Base-by-base conservation (phyloP, 2,797 vertebrate species). In the Acomys russatus region DNA sequence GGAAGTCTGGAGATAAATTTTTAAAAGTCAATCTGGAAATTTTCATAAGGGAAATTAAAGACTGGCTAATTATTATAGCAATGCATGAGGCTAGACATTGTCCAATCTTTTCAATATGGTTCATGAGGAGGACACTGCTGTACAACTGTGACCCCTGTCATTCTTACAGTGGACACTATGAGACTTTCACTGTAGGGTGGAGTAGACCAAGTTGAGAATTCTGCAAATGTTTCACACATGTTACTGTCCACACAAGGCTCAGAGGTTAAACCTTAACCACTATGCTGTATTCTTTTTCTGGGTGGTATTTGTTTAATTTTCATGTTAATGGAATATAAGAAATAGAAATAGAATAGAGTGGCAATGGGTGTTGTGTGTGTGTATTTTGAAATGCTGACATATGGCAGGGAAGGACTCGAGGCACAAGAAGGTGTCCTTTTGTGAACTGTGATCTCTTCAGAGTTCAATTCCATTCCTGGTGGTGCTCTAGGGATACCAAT, bases 281-380 rank as follows among this genome's bases (percentile, higher is more conserved):
- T 64, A 1, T 63, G 30, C 35, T 54, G 9, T 7, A 25, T 51
- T 76, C n/a, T 38, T 76, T 30, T 82, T 61, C 20, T 73, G 8
- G 84, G 68, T n/a, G 12, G 23, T 73, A 12, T 44, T 59, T 74
- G 8, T 3, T 51, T 89, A 78, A 10, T 79, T 63, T 79, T 0
- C 51, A 14, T 15, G 1, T 44, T 88, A 54, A 78, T 54, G 80
- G 86, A 83, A 77, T 68, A 56, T 6, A 22, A 17, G 17, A 25
- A 66, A 70, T 17, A 79, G 64, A 83, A 56, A 23, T 9, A 83
- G 23, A 68, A 30, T 15, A 54, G 71, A 54, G 59, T 3, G 33
- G 8, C 33, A n/a, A n/a, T n/a, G n/a, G n/a, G n/a, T n/a, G n/a
- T 0, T 92, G 6, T 59, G n/a, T 51, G 0, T 6, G 1, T 6